A percentile compares a stretch with the other conserved stretches of the same genome.
phyloP scores from a whole-genome alignment of 2,888 invertebrate genomes.

The Adineta ricciae region DNA sequence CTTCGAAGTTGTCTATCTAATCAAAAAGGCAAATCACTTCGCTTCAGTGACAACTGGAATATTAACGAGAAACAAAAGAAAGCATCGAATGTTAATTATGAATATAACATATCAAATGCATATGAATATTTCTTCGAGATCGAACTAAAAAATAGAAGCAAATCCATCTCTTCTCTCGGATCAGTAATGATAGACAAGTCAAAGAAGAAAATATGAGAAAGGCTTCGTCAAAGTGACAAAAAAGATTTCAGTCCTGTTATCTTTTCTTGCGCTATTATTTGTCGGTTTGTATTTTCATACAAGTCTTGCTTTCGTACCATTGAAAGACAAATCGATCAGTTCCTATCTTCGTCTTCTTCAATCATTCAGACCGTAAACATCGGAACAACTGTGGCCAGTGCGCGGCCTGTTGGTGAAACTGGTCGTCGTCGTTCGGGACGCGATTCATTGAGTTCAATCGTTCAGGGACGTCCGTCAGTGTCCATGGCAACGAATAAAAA shows the following conservation, averaged over 20 bases:
- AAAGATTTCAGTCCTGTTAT: neutral
- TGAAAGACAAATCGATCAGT: neutral
- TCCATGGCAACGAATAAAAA: neutral
- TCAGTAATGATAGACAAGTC: neutral
- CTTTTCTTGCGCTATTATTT: neutral
- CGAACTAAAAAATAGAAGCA: neutral
- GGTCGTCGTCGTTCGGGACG: neutral
- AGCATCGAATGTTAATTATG: neutral
- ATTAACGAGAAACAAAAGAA: constrained; percentile 14
- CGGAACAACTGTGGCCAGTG: neutral
- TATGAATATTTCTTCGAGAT: neutral
- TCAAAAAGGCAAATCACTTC: constrained; percentile 21
- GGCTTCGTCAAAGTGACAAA: neutral
- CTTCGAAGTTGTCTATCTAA: neutral
- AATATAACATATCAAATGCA: neutral
- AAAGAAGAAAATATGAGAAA: neutral
- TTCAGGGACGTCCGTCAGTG: neutral
- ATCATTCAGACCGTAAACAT: neutral
- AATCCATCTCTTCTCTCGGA: neutral
- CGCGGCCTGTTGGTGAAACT: neutral
- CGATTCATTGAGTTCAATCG: neutral
- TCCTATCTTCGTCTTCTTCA: neutral
- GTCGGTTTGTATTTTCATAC: neutral
- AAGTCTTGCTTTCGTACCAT: neutral
- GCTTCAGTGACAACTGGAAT: constrained; percentile 15